These are phyloP conservation scores for Lepilemur ruficaudatus DNA, from an alignment of 2,797 vertebrate genomes.

Conservation along the genomic window DNA sequence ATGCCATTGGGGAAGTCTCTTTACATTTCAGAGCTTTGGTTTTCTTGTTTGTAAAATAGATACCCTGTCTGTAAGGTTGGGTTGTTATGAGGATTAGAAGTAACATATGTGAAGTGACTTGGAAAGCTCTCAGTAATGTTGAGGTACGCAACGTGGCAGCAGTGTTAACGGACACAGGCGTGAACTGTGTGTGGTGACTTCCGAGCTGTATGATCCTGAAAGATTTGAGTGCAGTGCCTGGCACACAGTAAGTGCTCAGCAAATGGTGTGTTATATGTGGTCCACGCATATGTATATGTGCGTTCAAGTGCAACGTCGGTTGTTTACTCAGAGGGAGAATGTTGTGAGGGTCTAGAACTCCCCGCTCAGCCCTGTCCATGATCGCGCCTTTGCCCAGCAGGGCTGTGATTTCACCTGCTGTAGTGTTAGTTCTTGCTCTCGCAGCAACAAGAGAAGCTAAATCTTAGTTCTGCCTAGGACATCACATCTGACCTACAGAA, in stretches of 20 bases:
- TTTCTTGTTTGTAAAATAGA: conserved; percentile 23
- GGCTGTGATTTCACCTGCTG: not conserved
- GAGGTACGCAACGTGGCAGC: not conserved
- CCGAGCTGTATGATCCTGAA: not conserved
- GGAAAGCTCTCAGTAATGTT: not conserved
- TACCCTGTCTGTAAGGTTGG: not conserved
- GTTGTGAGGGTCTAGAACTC: not conserved
- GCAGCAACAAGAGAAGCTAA: not conserved
- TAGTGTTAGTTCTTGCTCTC: not conserved
- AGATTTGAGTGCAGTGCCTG: not conserved
- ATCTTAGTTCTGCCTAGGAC: not conserved
- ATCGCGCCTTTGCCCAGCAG: not conserved
- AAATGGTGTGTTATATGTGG: not conserved
- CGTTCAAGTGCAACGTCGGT: not conserved
- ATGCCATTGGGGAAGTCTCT: not conserved
- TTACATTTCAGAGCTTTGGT: not conserved
- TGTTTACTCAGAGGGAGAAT: not conserved
- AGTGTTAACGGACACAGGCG: not conserved
- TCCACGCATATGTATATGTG: not conserved
- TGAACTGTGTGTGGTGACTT: not conserved
- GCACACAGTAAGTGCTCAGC: not conserved
- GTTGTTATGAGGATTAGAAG: not conserved
- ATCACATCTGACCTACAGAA: not conserved
- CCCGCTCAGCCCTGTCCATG: not conserved
- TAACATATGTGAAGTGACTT: not conserved